Conservation (phyloP, 2,888 invertebrate species). For the Acanthosoma haemorrhoidale region DNA sequence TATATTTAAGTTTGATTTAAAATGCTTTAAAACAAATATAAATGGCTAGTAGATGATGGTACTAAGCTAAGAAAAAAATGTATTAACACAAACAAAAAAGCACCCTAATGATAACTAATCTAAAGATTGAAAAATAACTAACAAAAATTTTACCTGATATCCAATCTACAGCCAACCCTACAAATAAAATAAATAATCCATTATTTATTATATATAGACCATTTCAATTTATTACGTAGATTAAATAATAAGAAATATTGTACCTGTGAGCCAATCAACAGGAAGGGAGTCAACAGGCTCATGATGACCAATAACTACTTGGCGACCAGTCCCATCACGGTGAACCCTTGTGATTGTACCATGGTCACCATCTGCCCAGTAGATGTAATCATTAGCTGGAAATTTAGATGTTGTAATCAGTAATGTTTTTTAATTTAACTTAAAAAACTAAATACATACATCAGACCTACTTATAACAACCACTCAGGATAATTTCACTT, state of each 20-base stretch:
- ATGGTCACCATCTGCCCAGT: conserved; percentile 76
- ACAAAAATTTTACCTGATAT: conserved; percentile 48
- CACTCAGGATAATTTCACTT: too few species aligned
- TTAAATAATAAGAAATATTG: neutral
- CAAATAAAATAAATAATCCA: conserved; percentile 35
- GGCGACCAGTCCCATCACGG: conserved; percentile 68
- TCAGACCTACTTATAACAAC: too few species aligned
- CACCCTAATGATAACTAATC: too few species aligned
- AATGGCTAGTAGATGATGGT: too few species aligned
- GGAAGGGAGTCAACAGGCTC: conserved; percentile 47
- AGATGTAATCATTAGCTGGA: conserved; percentile 57
- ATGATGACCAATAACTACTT: conserved; percentile 57
- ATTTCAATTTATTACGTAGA: neutral
- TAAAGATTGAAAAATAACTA: neutral
- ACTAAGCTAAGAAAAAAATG: too few species aligned
- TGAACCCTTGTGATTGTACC: conserved; percentile 68
- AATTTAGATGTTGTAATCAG: too few species aligned
- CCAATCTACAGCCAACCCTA: conserved; percentile 65
- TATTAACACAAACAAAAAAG: too few species aligned
- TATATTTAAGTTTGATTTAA: too few species aligned
- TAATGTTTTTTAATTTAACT: neutral
- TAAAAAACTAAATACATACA: too few species aligned
- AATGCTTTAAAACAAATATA: too few species aligned
- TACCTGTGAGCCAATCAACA: conserved; percentile 66
- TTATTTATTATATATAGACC: neutral